phyloP scores from a whole-genome alignment of 2,113 vertebrate genomes.

The Cottus gobio region DNA sequence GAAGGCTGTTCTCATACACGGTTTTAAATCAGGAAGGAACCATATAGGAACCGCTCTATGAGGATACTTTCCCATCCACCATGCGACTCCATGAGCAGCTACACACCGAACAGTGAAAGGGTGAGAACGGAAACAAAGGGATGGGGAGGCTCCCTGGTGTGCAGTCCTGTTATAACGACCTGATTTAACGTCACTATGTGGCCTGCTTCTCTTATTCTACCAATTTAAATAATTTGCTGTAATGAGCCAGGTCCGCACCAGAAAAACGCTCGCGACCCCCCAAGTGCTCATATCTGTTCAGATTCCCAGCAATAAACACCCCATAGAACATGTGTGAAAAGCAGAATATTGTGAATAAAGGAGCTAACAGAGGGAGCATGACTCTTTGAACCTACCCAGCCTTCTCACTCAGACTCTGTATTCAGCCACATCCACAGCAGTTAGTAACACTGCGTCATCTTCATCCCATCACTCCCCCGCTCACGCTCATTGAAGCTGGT shows the following conservation, averaged over 20 bases:
- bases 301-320: not conserved
- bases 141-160: conserved; percentile 1
- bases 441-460: conserved; percentile 16
- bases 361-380: conserved; percentile 24
- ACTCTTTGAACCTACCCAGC: conserved; percentile 22
- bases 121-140: not conserved
- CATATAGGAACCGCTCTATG: not conserved
- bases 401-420: conserved; percentile 36
- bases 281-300: not conserved
- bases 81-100: not conserved
- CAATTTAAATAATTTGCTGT: conserved; percentile 24
- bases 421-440: conserved; percentile 7
- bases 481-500: not conserved
- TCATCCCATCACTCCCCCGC: not conserved
- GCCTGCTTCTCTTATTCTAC: conserved; percentile 28
- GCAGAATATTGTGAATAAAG: not conserved
- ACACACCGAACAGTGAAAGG: not conserved
- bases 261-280: conserved; percentile 7
- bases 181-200: conserved; percentile 26
- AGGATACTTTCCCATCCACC: not conserved
- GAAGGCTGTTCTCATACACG: not conserved
- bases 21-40: not conserved
- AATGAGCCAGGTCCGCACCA: conserved; percentile 32
- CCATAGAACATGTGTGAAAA: not conserved
- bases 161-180: conserved; percentile 11